Conservation (phyloP, 2,888 invertebrate genomes). For the Meghimatium bilineatum region DNA sequence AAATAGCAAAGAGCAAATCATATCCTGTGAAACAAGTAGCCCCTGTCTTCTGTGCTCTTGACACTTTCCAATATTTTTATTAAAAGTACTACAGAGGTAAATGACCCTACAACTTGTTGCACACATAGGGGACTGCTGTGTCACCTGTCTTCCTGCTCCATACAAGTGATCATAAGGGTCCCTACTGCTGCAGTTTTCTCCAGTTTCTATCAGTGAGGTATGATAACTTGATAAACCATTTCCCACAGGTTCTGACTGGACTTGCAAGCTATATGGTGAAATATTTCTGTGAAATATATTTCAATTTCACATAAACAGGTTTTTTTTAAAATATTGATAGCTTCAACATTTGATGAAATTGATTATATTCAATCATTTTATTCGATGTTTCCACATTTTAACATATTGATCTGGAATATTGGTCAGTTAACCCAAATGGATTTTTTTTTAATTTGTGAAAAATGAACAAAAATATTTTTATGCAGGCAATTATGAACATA, state of each 20-base stretch:
- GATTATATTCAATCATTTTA: background rate
- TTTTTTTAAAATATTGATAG: background rate
- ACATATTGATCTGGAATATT: background rate
- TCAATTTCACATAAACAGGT: background rate
- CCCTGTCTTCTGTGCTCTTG: background rate
- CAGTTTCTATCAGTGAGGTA: background rate
- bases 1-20: background rate
- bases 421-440: background rate
- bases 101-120: background rate
- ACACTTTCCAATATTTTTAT: background rate
- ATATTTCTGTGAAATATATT: background rate
- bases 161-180: background rate
- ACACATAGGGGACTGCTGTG: background rate
- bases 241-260: background rate
- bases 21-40: background rate
- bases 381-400: background rate
- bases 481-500: background rate
- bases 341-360: background rate
- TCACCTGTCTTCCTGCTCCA: background rate
- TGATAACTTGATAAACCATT: background rate
- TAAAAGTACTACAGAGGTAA: background rate
- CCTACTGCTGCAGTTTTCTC: background rate
- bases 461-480: background rate
- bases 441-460: background rate
- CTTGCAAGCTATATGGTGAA: no score